Evolutionary conservation across 1,140 invertebrate genomes (phyloP), one percentile per base, ranked within the genome.

Genomic region (Drosophila subobscura): DNA sequence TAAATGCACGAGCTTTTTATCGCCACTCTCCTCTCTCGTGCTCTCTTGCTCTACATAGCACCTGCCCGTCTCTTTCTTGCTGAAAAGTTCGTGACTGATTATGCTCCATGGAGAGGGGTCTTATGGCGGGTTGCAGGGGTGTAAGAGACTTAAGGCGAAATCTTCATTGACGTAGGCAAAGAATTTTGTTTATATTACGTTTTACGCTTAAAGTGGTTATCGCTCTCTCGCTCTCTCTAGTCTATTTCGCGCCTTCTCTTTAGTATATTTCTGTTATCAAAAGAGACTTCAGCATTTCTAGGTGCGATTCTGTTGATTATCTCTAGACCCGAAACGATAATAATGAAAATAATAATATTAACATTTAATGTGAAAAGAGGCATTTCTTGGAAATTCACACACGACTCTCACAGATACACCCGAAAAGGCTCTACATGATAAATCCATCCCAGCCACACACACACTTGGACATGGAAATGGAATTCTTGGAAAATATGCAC

Each of bases 401-500:
- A 73, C 51, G 41, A 41, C 27, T 25, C 14, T 59, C 60, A 37
- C 40, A 46, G 50, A 50, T 54, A 25, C 20, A 25, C 8, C 33
- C 56, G 37, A 44, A 54, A 60, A 65, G 66, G 60, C 64, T 76
- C 57, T 72, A 54, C 56, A 68, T 75, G 58, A 72, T 83, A 84
- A 66, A 79, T 84, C 71, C 64, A 56, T 59, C 2, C 10, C 33
- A 37, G 10, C 29, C 63, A 64, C 59, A 41, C 56, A 50, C 33
- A 50, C 53, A 72, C 29, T 12, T 56, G 73, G 44, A 67, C 53
- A 52, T 51, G 59, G 56, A 72, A 68, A 45, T 37, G 33, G 33
- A 63, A 72, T 86, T 88, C 83, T 67, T 76, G 78, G 83, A 83
- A 86, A 88, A 72, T 83, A 71, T 83, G 78, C 79, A 77, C 78